Base-by-base conservation (phyloP, 2,888 invertebrate genomes). In the Platycnemis pennipes region DNA sequence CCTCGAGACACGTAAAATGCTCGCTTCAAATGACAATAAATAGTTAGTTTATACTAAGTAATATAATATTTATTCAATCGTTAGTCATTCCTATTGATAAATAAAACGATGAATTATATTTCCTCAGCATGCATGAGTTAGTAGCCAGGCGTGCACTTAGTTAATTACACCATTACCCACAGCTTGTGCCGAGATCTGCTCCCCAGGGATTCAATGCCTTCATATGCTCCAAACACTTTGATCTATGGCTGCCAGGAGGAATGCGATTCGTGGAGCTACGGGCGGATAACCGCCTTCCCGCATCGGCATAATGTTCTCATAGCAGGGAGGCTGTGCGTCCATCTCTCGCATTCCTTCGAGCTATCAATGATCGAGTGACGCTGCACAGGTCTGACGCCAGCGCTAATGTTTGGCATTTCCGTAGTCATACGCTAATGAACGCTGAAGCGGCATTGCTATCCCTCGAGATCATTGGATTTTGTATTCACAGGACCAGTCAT, bases 271-370 rank as follows among this genome's bases (percentile, higher is more conserved):
- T 19, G 56, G 22, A 19, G 5, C 13, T 16, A 3, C 22, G 8
- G 22, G 69, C 7, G n/a, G 8, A 7, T 13, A 31, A 16, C 4
- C 63, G 4, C 37, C 77, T 11, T 77, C 11, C 26, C 8, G 77
- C 37, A 77, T 77, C 16, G 77, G 77, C 77, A 77, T 77, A 77
- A 77, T 37, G 37, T 77, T 77, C 77, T 77, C 77, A 63, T n/a
- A 26, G 26, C 63, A 3, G 77, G 77, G 77, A 77, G 31, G 77
- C 77, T 77, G 77, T 37, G 11, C 16, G 77, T n/a, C n/a, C 26
- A 63, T 63, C 63, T 37, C 77, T 77, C n/a, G 77, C 77, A 77
- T 77, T 31, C 77, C 77, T 37, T 77, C 37, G 77, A 8, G 77
- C 77, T 37, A 26, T 63, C n/a, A 63, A 63, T 26, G 63, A n/a